Evolutionary conservation across 2,113 vertebrate genomes (phyloP), one percentile per base, ranked within the genome.

Genomic region (Serinus canaria): DNA sequence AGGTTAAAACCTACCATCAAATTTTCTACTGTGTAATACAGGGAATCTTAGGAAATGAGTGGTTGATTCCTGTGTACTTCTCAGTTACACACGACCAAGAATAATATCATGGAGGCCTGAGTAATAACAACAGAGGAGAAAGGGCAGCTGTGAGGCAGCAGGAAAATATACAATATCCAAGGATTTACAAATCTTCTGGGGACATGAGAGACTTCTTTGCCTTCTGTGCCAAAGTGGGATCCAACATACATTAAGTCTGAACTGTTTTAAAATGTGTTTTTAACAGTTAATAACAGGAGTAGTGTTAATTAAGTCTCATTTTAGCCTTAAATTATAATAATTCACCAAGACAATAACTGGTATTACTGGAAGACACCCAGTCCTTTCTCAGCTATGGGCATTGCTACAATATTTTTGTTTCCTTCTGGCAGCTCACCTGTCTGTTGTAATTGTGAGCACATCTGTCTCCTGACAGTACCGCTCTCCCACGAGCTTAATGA

Each of bases 401-500:
- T 4, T 63, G 28, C n/a, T 55, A 55, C 30, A 64, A 10, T 39
- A 25, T 31, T 69, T 83, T 63, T 87, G 64, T 50, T 31, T 19
- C 31, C 50, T 78, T 69, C 62, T 55, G 63, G 72, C 73, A 85
- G 78, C 74, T 9, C 97, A 99, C 99, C 99, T 98, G 94, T 99
- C 98, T 8, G 98, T 97, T 50, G 28, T 98, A 97, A 99, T 98
- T 83, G 98, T 98, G 83, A 99, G 98, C 3, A 92, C 66, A 92
- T 99, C 98, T 1, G 98, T 98, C 10, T 98, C 92, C 96, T 90
- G 96, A 96, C 98, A 98, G 97, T 99, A 99, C 62, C 98, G 97
- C 18, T 99, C 96, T 66, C 98, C 98, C 20, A 98, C 97, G 10
- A 99, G 98, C 95, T 99, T 99, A 90, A 99, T 95, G 56, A 99